phyloP scores from a whole-genome alignment of 2,888 invertebrate genomes.

The Artemia sinica region DNA sequence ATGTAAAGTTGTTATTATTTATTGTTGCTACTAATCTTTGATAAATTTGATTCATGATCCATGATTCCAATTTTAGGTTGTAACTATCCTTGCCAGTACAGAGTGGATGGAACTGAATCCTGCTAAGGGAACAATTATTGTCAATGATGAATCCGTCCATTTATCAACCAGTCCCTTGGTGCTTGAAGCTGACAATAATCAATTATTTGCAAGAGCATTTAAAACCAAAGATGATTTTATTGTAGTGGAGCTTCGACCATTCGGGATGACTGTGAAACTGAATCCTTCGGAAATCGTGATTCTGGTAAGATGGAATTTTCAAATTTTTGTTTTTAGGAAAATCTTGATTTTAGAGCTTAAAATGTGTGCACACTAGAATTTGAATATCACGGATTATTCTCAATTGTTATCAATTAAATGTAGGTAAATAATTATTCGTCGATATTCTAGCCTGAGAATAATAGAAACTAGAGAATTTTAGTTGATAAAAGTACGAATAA shows the following conservation, averaged over 20 bases:
- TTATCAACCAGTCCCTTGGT: neutral
- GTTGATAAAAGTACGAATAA: no score
- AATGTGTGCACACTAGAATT: no score
- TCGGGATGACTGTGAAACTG: slow-evolving; percentile 4
- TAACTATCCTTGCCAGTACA: slow-evolving; percentile 20
- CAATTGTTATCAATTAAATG: no score
- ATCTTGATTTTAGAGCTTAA: no score
- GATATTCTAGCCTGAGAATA: no score
- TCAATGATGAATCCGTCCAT: slow-evolving; percentile 18
- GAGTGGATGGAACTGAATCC: slow-evolving; percentile 21
- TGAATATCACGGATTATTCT: no score
- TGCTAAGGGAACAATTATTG: slow-evolving; percentile 5
- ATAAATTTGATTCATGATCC: no score
- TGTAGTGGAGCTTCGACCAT: neutral
- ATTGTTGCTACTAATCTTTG: no score
- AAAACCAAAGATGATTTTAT: slow-evolving; percentile 19
- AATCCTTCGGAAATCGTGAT: neutral
- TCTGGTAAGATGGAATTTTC: neutral
- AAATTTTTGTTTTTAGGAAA: no score
- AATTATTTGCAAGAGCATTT: slow-evolving; percentile 16
- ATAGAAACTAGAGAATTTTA: no score
- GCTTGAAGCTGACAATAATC: neutral
- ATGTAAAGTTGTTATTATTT: no score
- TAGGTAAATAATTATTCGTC: no score
- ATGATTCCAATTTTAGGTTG: neutral